A percentile compares a stretch with the other conserved stretches of the same genome.
Conservation (phyloP, 1,140 invertebrate species). For the Pemphigus obesinymphae region DNA sequence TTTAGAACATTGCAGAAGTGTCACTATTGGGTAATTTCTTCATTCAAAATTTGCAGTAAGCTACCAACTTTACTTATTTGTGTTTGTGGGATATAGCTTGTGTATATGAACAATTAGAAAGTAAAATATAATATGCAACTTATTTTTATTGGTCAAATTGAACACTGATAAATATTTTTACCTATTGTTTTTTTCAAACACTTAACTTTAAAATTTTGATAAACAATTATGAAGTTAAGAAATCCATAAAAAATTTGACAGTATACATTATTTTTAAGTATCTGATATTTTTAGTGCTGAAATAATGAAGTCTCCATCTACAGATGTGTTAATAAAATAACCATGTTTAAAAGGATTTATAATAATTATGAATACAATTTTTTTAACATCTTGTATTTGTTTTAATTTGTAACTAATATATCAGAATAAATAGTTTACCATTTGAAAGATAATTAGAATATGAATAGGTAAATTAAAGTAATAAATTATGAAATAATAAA, state of each 20-base stretch:
- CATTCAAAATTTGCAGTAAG: constrained; percentile 7
- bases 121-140: background rate
- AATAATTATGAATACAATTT: background rate
- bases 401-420: background rate
- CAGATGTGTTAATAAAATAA: too few relatives aligned
- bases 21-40: background rate
- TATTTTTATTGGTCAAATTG: too few relatives aligned
- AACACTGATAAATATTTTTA: too few relatives aligned
- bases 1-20: constrained; percentile 11
- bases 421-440: too few relatives aligned
- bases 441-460: too few relatives aligned
- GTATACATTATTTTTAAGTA: too few relatives aligned
- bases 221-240: background rate
- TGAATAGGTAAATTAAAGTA: too few relatives aligned
- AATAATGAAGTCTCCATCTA: too few relatives aligned
- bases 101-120: background rate
- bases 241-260: background rate
- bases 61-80: constrained; percentile 4
- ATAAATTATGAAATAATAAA: too few relatives aligned
- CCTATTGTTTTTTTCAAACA: background rate
- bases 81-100: background rate
- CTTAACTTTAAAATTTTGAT: background rate
- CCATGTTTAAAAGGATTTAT: too few relatives aligned
- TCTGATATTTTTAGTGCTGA: too few relatives aligned
- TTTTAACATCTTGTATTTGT: background rate